These are phyloP conservation scores for Hexactinellida sp. DNA, from an alignment of 37 sponge, comb jelly and placozoan species.

Conservation along the genomic window DNA sequence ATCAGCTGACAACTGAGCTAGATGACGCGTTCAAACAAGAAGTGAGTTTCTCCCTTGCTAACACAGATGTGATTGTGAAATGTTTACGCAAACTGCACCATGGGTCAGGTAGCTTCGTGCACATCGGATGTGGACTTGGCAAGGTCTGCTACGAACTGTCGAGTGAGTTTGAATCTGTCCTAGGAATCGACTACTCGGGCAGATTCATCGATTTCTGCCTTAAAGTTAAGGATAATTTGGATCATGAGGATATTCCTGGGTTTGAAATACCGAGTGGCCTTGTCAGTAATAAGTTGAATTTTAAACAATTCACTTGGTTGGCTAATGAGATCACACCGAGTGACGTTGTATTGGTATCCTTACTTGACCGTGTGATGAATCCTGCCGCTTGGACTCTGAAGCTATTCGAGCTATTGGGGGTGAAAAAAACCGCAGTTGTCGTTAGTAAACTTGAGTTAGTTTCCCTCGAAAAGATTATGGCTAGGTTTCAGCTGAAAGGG, in stretches of 20 bases:
- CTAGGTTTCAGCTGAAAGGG: not conserved
- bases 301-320: slow-evolving; percentile 14
- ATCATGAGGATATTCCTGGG: not conserved
- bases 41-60: not conserved
- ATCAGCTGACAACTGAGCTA: not conserved
- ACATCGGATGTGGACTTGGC: not conserved
- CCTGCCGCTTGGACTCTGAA: not conserved
- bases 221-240: slow-evolving; percentile 20
- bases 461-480: not conserved
- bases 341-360: not conserved
- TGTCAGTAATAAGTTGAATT: not conserved
- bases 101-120: not conserved
- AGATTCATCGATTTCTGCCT: slow-evolving; percentile 47
- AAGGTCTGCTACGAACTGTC: not conserved
- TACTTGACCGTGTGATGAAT: not conserved
- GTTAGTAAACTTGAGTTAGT: not conserved
- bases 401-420: not conserved
- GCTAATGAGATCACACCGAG: not conserved
- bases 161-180: slow-evolving; percentile 19
- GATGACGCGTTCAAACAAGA: slow-evolving; percentile 12
- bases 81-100: not conserved
- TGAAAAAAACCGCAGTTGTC: not conserved
- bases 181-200: slow-evolving; percentile 68
- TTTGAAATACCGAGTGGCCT: not conserved
- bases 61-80: not conserved